A percentile compares a stretch with the other conserved stretches of the same genome.
phyloP scores from a whole-genome alignment of 1,140 invertebrate genomes.

The Spodoptera litura region DNA sequence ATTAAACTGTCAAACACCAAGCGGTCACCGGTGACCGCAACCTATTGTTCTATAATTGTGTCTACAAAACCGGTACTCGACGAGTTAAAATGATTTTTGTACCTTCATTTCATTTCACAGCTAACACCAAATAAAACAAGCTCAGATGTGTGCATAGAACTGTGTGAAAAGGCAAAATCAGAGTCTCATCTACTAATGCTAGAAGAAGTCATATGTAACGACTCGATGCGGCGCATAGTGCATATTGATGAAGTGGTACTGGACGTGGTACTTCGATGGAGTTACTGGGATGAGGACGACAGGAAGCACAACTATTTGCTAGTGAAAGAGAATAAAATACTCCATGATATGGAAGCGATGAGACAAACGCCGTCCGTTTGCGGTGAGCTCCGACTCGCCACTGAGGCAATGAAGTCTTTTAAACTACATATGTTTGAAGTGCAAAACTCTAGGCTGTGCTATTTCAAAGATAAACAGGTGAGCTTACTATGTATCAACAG shows the following conservation, averaged over 20 bases:
- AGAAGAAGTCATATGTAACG: slow-evolving; percentile 92
- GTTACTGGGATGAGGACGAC: slow-evolving; percentile 93
- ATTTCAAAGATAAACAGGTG: slow-evolving; percentile 93
- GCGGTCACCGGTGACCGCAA: too few relatives aligned
- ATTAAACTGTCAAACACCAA: too few relatives aligned
- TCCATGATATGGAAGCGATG: slow-evolving; percentile 76
- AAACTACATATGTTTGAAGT: slow-evolving; percentile 93
- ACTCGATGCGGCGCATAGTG: slow-evolving; percentile 90
- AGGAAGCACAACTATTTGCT: slow-evolving; percentile 93
- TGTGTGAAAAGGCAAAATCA: slow-evolving; percentile 88
- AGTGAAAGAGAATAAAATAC: slow-evolving; percentile 87
- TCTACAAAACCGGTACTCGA: too few relatives aligned
- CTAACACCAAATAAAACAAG: slow-evolving; percentile 92
- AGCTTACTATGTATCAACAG: slow-evolving; percentile 25
- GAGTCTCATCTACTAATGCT: slow-evolving; percentile 89
- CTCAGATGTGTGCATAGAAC: slow-evolving; percentile 90
- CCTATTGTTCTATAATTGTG: too few relatives aligned
- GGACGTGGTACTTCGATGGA: slow-evolving; percentile 92
- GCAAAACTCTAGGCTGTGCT: slow-evolving; percentile 91
- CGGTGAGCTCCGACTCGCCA: slow-evolving; percentile 93
- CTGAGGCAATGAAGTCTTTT: slow-evolving; percentile 91
- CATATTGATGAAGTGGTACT: slow-evolving; percentile 91
- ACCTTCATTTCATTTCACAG: slow-evolving; percentile 76
- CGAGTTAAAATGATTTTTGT: too few relatives aligned
- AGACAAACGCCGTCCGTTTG: slow-evolving; percentile 87